These are phyloP conservation scores for Phoxinus phoxinus DNA, from an alignment of 2,113 vertebrate species.

Conservation along the genomic window DNA sequence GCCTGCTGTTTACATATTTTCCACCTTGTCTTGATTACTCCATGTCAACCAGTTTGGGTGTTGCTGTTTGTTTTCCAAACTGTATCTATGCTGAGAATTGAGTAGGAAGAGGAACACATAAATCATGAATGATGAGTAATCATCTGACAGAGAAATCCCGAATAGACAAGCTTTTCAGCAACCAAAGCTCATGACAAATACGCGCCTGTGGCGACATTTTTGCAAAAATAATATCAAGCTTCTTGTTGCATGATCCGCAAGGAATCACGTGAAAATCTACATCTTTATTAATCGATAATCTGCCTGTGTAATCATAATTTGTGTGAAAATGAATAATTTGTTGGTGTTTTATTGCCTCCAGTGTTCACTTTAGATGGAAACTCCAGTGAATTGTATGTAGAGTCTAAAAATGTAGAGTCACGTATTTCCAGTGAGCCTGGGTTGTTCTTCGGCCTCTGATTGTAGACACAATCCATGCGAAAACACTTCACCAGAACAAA, in stretches of 20 bases:
- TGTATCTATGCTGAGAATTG: conserved; percentile 70
- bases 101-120: conserved; percentile 42
- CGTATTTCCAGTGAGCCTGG: background rate
- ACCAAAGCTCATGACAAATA: no score
- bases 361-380: no score
- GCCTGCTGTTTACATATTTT: conserved; percentile 72
- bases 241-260: no score
- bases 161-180: background rate
- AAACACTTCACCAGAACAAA: conserved; percentile 19
- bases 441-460: background rate
- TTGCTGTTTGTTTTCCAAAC: conserved; percentile 74
- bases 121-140: conserved; percentile 32
- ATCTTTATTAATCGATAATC: no score
- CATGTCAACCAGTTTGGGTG: conserved; percentile 67
- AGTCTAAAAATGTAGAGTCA: background rate
- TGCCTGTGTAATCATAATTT: no score
- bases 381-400: no score
- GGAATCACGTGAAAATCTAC: no score
- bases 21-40: conserved; percentile 68
- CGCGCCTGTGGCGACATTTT: no score
- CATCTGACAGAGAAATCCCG: background rate
- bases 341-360: no score
- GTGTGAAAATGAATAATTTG: no score
- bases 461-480: background rate
- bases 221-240: no score